A percentile compares a stretch with the other conserved stretches of the same genome.
Conservation (phyloP, 2,888 invertebrate species). For the Lochmaea crataegi region DNA sequence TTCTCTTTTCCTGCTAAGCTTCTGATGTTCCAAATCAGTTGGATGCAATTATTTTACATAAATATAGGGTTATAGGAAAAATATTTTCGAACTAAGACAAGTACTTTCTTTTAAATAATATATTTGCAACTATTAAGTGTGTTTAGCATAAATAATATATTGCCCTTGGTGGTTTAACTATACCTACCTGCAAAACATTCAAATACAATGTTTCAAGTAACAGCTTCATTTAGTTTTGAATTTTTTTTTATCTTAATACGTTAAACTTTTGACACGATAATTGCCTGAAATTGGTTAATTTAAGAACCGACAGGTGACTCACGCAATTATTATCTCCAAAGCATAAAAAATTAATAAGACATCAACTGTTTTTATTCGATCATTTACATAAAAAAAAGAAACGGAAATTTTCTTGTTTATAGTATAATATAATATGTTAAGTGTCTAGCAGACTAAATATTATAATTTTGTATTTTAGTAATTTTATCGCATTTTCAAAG, state of each 20-base stretch:
- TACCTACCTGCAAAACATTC: background rate
- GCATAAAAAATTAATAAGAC: background rate
- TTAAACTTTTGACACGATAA: background rate
- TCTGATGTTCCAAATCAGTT: no score
- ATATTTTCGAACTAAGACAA: no score
- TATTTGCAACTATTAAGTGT: no score
- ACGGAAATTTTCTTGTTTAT: background rate
- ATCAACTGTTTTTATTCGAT: conserved; percentile 2
- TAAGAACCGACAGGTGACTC: conserved; percentile 2
- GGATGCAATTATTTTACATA: no score
- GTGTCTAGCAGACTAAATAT: background rate
- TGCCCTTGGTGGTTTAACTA: no score
- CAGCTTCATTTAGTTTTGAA: background rate
- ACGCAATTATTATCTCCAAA: background rate
- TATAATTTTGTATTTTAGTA: background rate
- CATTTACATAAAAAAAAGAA: background rate
- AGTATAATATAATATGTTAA: background rate
- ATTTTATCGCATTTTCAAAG: no score
- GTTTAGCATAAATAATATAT: no score
- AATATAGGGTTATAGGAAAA: no score
- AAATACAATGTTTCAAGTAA: background rate
- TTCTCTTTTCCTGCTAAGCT: no score
- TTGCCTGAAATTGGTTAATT: background rate
- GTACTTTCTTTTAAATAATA: no score
- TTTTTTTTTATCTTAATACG: background rate